Evolutionary conservation across 2,888 invertebrate genomes (phyloP), one percentile per base, ranked within the genome.

Genomic region (Aethes cnicana): DNA sequence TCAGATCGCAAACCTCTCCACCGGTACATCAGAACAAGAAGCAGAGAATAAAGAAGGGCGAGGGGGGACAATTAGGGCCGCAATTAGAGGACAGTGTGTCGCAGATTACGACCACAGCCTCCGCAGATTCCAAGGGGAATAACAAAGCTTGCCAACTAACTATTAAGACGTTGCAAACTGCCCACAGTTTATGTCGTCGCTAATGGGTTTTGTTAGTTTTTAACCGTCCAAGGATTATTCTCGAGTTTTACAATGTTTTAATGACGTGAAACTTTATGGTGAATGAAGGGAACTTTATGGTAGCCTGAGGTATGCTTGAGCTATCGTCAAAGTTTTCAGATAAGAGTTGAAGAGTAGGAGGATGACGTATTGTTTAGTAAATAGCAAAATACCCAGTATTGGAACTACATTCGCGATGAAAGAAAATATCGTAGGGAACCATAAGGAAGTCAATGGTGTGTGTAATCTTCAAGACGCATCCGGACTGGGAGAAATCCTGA

Each of bases 81-180:
- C 89, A 89, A 89, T 90, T 89, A 88, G 84, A 77, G 86, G 86
- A 83, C 89, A 88, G 86, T 87, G 75, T 86, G 89, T 87, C 73
- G 78, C 76, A 84, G 85, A 88, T 89, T 88, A 86, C 87, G 71
- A 68, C 77, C 80, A 68, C 77, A 72, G 73, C 64, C 71, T 72
- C 74, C 74, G 72, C 79, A 77, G 76, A 79, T 77, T 81, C 83
- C 81, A 70, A 64, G 72, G 72, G 66, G 73, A 80, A 74, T 77
- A 82, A 82, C 84, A 81, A 78, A 74, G 81, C 81, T 79, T 82
- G 86, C 86, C 87, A 86, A 83, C 77, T 82, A 72, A 78, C 81
- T 84, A 83, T 84, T 82, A 83, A 86, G 85, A 84, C 77, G 76
- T 77, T 72, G 66, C 64, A 63, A 72, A 71, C 70, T 72, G 66